Evolutionary conservation across 2,888 invertebrate species (phyloP).

Genomic region (Eurytoma californica): DNA sequence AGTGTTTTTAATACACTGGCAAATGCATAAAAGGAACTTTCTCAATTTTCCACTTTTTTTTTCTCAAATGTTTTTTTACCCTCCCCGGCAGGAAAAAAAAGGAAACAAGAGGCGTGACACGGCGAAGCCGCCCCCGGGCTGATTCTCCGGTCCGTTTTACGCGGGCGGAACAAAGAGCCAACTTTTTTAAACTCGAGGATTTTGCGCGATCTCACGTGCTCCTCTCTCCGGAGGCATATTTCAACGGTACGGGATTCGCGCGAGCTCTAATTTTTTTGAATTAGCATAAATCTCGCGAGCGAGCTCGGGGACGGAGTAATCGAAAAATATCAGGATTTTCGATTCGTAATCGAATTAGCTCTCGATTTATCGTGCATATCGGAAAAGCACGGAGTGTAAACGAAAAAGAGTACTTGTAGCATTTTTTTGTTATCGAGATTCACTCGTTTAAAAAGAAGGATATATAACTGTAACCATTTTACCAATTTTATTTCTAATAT

Average conservation of each 20-base stretch:
- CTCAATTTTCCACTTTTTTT: constrained; percentile 13
- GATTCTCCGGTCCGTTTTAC: neutral
- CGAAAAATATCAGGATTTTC: constrained; percentile 11
- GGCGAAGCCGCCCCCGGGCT: neutral
- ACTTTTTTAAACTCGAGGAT: constrained; percentile 29
- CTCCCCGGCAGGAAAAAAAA: neutral
- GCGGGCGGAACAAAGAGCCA: constrained; percentile 21
- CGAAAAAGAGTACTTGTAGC: no score
- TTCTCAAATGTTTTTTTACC: neutral
- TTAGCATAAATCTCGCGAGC: constrained; percentile 29
- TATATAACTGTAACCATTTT: no score
- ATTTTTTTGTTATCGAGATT: no score
- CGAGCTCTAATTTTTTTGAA: constrained; percentile 35
- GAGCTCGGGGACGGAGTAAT: neutral
- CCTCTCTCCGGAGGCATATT: constrained; percentile 9
- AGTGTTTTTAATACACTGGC: constrained; percentile 12
- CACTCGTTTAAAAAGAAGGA: no score
- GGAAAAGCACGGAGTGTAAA: neutral
- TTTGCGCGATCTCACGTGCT: neutral
- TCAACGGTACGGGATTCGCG: neutral
- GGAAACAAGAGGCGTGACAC: neutral
- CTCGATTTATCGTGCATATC: neutral
- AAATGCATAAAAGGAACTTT: constrained; percentile 28
- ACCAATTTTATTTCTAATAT: no score
- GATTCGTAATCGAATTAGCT: neutral